Percentiles rank a stretch among this genome's conserved stretches.
Conservation (phyloP, 2,113 vertebrate species). For the Thomomys bottae region DNA sequence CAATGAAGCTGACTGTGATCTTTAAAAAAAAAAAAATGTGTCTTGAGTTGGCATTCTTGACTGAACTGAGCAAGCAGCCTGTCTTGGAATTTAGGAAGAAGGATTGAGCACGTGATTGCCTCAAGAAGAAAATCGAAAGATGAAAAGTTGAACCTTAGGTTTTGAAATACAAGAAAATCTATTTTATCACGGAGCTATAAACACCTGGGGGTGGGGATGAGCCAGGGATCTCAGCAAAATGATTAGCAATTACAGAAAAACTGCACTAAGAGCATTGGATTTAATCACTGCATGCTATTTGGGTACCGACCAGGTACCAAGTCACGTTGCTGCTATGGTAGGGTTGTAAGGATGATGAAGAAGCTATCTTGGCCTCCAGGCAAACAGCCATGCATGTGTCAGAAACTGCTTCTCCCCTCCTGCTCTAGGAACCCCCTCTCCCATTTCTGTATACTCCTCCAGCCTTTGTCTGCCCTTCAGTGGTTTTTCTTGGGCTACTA, state of each 20-base stretch:
- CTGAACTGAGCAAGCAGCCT: conserved; percentile 68
- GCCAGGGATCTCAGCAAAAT: not conserved
- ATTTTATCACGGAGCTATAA: conserved; percentile 32
- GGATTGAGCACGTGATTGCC: conserved; percentile 48
- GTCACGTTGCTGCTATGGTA: not conserved
- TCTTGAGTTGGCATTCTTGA: conserved; percentile 73
- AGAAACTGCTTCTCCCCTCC: not conserved
- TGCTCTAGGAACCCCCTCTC: not conserved
- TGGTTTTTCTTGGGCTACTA: not conserved
- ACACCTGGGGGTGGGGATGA: not conserved
- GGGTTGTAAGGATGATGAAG: not conserved
- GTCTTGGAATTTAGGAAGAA: conserved; percentile 72
- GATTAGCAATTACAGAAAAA: not conserved
- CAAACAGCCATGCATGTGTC: too few relatives aligned
- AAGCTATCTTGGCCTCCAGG: not conserved
- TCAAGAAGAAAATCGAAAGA: conserved; percentile 34
- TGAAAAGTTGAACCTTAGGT: conserved; percentile 64
- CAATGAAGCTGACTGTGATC: conserved; percentile 73
- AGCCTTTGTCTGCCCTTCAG: not conserved
- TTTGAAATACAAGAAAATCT: conserved; percentile 3
- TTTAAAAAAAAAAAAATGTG: conserved; percentile 63
- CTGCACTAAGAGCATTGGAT: not conserved
- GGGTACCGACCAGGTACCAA: not conserved
- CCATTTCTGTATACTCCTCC: not conserved
- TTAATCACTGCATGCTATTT: not conserved